Evolutionary conservation across 2,888 invertebrate genomes (phyloP).

Genomic region (Crematogaster levior): DNA sequence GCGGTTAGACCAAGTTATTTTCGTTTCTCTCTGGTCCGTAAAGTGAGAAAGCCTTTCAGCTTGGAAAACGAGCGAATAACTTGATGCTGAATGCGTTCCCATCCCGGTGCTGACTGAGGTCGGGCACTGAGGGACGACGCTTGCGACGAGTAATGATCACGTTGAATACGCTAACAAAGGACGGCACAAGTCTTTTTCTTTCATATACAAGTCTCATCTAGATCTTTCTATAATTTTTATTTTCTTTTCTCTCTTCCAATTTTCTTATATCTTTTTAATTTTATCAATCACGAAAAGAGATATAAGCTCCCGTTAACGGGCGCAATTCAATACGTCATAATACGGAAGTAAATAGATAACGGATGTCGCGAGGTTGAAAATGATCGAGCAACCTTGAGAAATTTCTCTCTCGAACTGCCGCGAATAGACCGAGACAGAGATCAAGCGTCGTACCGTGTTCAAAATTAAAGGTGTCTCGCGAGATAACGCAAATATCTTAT

Average conservation of each 20-base stretch:
- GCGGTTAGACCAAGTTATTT: conserved; percentile 62
- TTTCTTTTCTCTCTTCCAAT: background rate
- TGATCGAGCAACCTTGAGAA: background rate
- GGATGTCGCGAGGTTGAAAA: background rate
- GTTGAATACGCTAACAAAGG: conserved; percentile 48
- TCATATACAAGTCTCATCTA: background rate
- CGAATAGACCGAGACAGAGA: background rate
- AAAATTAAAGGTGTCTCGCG: conserved; percentile 1
- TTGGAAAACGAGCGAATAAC: conserved; percentile 45
- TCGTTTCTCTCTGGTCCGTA: conserved; percentile 47
- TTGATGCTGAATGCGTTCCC: conserved; percentile 40
- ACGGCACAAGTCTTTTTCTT: conserved; percentile 15
- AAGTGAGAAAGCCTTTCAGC: conserved; percentile 51
- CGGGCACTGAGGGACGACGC: background rate
- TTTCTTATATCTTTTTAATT: background rate
- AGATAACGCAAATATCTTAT: background rate
- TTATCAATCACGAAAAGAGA: background rate
- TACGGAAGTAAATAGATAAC: background rate
- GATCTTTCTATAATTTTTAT: conserved; percentile 26
- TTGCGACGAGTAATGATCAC: background rate
- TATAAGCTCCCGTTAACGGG: background rate
- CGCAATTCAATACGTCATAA: background rate
- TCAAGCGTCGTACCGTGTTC: background rate
- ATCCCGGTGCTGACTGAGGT: background rate
- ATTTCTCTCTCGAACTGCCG: background rate